phyloP scores from a whole-genome alignment of 2,113 vertebrate genomes.

The Epinephelus moara region DNA sequence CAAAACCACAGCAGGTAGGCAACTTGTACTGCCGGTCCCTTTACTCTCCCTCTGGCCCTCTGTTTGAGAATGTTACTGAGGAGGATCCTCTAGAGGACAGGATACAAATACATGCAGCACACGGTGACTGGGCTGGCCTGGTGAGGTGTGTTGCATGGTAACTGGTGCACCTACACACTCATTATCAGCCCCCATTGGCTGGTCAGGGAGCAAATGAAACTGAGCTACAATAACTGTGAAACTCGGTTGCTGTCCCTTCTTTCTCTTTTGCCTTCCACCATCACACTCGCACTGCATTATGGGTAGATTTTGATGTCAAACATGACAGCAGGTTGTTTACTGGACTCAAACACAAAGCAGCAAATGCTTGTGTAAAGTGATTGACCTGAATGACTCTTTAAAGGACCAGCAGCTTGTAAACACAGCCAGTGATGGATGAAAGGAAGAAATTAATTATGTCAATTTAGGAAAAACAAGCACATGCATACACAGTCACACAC shows the following conservation, averaged over 20 bases:
- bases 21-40: conserved; percentile 1
- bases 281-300: not conserved
- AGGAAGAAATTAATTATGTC: conserved; percentile 4
- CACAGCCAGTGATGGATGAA: conserved; percentile 22
- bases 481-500: not conserved
- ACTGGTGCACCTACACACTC: conserved; percentile 13
- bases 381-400: conserved; percentile 10
- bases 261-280: not conserved
- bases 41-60: conserved; percentile 6
- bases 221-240: not conserved
- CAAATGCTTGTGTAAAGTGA: conserved; percentile 8
- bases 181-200: conserved; percentile 11
- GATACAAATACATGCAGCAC: conserved; percentile 14
- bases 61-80: conserved; percentile 59
- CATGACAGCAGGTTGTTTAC: conserved; percentile 1
- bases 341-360: conserved; percentile 12
- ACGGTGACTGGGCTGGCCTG: not conserved
- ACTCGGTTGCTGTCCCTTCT: not conserved
- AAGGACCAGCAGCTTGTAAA: conserved; percentile 31
- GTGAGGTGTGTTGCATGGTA: conserved; percentile 29
- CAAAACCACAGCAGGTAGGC: conserved; percentile 40
- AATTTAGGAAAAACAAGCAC: not conserved
- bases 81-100: conserved; percentile 35
- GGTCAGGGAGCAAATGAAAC: conserved; percentile 4
- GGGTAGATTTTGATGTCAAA: not conserved